phyloP scores from a whole-genome alignment of 2,888 invertebrate genomes.

The Mythimna lalbum region DNA sequence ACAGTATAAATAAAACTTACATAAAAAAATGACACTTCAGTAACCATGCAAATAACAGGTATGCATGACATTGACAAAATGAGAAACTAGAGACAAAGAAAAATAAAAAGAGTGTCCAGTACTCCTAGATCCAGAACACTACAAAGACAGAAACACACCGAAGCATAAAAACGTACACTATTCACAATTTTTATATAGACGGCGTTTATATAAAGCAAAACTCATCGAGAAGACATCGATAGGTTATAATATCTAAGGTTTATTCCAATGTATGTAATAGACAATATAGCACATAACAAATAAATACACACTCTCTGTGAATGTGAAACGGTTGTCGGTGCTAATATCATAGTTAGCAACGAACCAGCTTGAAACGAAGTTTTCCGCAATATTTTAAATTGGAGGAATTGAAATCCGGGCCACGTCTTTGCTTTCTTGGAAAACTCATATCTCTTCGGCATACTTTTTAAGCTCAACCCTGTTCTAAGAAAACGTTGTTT shows the following conservation, averaged over 20 bases:
- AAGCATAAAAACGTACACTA: too few species aligned
- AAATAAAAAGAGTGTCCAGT: too few species aligned
- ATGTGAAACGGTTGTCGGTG: not conserved
- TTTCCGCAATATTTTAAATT: slow-evolving; percentile 29
- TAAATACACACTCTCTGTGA: not conserved
- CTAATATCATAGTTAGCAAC: not conserved
- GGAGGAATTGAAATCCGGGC: slow-evolving; percentile 26
- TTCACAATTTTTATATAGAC: too few species aligned
- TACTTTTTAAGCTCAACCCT: slow-evolving; percentile 36
- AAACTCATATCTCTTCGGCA: slow-evolving; percentile 46
- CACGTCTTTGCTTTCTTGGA: slow-evolving; percentile 38
- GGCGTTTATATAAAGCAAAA: too few species aligned
- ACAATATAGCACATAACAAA: not conserved
- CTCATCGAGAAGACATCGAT: too few species aligned
- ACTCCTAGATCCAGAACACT: too few species aligned
- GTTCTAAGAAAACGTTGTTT: slow-evolving; percentile 47
- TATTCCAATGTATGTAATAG: not conserved
- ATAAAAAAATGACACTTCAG: too few species aligned
- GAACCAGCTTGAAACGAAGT: slow-evolving; percentile 2
- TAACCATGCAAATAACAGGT: too few species aligned
- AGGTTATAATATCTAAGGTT: not conserved
- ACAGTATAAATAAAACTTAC: too few species aligned
- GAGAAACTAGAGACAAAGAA: too few species aligned
- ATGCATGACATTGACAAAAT: too few species aligned
- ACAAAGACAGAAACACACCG: too few species aligned